These are phyloP conservation scores for Mycteria americana DNA, from an alignment of 2,797 vertebrate species.

Conservation along the genomic window DNA sequence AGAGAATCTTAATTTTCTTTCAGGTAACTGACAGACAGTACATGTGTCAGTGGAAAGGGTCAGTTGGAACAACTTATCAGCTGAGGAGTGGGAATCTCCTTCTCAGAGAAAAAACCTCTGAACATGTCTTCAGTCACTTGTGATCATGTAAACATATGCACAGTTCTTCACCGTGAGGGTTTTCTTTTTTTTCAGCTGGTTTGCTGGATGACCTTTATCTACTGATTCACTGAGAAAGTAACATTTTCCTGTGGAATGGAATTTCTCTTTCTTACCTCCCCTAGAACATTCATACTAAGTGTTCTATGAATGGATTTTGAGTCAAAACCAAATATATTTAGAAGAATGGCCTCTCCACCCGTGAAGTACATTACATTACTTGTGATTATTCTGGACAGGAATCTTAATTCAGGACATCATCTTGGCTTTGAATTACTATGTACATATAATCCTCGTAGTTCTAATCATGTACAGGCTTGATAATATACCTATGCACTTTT, in stretches of 20 bases:
- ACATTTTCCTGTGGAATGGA: rapidly evolving
- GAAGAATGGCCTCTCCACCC: neutral
- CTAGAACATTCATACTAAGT: neutral
- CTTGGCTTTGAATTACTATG: neutral
- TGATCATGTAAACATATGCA: neutral
- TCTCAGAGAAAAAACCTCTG: neutral
- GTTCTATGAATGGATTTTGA: neutral
- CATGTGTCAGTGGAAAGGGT: neutral
- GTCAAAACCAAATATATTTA: neutral
- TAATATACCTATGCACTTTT: neutral
- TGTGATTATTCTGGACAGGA: neutral
- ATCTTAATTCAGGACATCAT: neutral
- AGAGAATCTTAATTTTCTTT: neutral
- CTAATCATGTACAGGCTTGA: neutral
- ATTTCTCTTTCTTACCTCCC: neutral
- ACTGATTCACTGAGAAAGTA: neutral
- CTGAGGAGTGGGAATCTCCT: neutral
- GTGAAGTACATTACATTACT: neutral
- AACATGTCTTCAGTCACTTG: neutral
- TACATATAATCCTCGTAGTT: neutral
- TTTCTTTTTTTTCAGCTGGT: neutral
- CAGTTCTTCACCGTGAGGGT: neutral
- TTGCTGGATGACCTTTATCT: neutral
- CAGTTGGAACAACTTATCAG: neutral
- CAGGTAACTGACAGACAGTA: neutral